Percentiles rank a stretch among this genome's conserved stretches.
Conservation (phyloP, 2,797 vertebrate species). For the Triplophysa yarkandensis region DNA sequence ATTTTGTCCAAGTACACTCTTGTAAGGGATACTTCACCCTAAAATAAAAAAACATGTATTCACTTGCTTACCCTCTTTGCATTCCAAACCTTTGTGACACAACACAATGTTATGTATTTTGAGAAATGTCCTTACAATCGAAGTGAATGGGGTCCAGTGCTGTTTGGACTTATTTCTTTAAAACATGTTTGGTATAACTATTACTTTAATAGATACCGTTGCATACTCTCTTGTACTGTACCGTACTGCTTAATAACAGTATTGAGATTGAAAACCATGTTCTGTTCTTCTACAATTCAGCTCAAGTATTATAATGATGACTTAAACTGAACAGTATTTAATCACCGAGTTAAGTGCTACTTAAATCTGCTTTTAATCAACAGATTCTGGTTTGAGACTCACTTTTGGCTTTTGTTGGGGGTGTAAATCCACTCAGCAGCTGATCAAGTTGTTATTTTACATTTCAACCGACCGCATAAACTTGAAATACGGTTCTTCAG, state of each 20-base stretch:
- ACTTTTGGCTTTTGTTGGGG: background rate
- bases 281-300: background rate
- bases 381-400: background rate
- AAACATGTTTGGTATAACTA: too few species aligned
- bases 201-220: too few species aligned
- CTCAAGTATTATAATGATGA: background rate
- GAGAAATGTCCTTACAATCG: too few species aligned
- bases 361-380: background rate
- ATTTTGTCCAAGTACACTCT: background rate
- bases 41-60: too few species aligned
- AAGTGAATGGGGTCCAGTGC: too few species aligned
- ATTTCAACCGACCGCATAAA: background rate
- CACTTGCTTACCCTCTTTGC: too few species aligned
- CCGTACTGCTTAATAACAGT: background rate
- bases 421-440: background rate
- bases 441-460: background rate
- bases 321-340: background rate
- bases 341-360: background rate
- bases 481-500: background rate
- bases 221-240: background rate
- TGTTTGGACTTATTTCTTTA: too few species aligned
- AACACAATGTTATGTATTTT: too few species aligned
- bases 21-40: background rate
- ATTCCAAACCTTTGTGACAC: too few species aligned
- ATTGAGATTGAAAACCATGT: background rate